These are phyloP conservation scores for Montipora capricornis DNA, from an alignment of 64 coral and sea anemone species.

Conservation along the genomic window DNA sequence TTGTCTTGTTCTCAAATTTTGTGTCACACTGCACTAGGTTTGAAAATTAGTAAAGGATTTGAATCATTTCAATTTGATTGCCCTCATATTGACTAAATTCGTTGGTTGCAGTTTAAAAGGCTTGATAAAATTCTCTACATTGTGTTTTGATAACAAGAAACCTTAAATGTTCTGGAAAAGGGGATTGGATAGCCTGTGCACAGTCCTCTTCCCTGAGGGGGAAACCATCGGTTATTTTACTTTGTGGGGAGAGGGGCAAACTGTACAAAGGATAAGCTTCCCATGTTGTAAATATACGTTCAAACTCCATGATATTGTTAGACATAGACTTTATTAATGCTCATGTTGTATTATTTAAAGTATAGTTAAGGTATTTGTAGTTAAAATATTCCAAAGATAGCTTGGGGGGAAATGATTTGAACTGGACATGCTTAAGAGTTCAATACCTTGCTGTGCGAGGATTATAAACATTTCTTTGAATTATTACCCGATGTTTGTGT, in stretches of 20 bases:
- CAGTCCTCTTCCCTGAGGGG: too few species aligned
- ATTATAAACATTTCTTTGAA: conserved; percentile 4
- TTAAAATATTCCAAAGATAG: conserved; percentile 21
- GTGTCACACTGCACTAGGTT: neutral
- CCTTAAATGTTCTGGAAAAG: too few species aligned
- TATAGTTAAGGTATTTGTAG: neutral
- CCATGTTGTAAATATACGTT: neutral
- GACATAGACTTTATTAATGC: neutral
- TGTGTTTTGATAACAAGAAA: too few species aligned
- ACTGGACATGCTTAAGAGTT: neutral
- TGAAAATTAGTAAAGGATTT: neutral
- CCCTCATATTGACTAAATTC: too few species aligned
- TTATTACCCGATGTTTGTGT: neutral
- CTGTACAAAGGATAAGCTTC: neutral
- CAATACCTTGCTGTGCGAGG: conserved; percentile 33
- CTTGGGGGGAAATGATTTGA: neutral
- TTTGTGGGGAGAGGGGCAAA: too few species aligned
- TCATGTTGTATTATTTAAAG: conserved; percentile 46
- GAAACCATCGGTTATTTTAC: too few species aligned
- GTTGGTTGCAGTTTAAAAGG: too few species aligned
- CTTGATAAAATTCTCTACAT: too few species aligned
- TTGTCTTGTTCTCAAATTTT: neutral
- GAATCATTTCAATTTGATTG: too few species aligned
- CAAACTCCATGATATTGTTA: neutral
- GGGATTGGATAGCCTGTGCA: too few species aligned